phyloP scores from a whole-genome alignment of 2,113 vertebrate species.

The Phalacrocorax carbo region DNA sequence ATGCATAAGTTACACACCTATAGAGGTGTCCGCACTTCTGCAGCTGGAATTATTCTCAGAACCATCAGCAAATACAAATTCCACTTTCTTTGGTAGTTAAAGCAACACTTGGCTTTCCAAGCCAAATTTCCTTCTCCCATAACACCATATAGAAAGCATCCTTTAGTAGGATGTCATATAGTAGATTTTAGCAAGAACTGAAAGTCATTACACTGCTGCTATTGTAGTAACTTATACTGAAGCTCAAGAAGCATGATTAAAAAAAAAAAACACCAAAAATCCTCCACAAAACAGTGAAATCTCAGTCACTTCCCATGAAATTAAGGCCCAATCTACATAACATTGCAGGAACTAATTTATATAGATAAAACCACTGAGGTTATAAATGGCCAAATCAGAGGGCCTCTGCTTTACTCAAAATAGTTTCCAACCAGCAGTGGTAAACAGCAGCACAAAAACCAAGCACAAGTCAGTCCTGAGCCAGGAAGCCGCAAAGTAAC shows the following conservation, averaged over 20 bases:
- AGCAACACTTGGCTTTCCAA: background rate
- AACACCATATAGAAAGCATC: background rate
- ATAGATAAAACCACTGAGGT: background rate
- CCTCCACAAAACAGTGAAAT: background rate
- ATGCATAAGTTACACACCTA: rapidly evolving
- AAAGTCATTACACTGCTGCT: background rate
- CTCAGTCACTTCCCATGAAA: background rate
- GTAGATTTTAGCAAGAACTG: background rate
- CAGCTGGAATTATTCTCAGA: background rate
- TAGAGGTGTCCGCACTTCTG: background rate
- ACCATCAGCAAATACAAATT: background rate
- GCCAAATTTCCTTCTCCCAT: background rate
- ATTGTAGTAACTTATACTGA: background rate
- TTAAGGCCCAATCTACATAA: background rate
- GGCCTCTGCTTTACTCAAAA: background rate
- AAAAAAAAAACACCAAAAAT: background rate
- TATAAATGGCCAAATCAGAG: background rate
- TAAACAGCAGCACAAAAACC: background rate
- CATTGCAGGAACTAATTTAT: background rate
- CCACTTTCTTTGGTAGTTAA: background rate
- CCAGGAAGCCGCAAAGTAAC: background rate
- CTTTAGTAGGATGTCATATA: background rate
- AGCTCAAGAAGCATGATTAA: background rate
- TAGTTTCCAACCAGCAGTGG: background rate
- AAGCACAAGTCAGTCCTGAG: background rate